These are phyloP conservation scores for Cataglyphis cursor DNA, from an alignment of 2,888 invertebrate genomes.

Conservation along the genomic window DNA sequence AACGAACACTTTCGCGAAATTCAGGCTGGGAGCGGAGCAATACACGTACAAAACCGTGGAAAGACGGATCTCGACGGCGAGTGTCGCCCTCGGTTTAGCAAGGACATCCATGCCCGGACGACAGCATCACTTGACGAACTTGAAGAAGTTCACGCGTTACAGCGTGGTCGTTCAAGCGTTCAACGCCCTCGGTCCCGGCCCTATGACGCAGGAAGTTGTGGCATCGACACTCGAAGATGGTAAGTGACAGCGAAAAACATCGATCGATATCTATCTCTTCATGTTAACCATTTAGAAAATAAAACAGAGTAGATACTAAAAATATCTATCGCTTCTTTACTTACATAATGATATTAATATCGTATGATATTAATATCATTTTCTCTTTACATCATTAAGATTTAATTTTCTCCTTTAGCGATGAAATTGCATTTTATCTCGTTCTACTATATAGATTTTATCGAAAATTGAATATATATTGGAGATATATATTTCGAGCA, in stretches of 20 bases:
- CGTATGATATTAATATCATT: too few relatives aligned
- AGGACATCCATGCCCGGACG: constrained; percentile 85
- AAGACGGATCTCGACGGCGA: constrained; percentile 84
- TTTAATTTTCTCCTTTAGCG: background rate
- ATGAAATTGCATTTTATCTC: background rate
- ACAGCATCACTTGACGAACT: constrained; percentile 84
- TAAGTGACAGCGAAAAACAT: constrained; percentile 65
- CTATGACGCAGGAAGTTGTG: constrained; percentile 87
- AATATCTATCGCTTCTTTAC: background rate
- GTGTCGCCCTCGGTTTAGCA: constrained; percentile 83
- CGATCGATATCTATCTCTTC: background rate
- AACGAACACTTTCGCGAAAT: constrained; percentile 37
- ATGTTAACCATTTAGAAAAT: background rate
- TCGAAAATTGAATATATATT: background rate
- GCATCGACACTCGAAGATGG: constrained; percentile 88
- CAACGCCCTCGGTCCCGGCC: constrained; percentile 88
- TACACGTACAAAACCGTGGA: constrained; percentile 85
- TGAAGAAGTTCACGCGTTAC: constrained; percentile 88
- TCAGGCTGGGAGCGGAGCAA: constrained; percentile 80
- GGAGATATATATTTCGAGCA: background rate
- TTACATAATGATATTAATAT: background rate
- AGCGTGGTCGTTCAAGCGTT: constrained; percentile 88
- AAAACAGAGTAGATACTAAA: background rate
- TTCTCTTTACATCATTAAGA: background rate
- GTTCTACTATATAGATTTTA: background rate